Evolutionary conservation across 1,140 invertebrate genomes (phyloP).

Genomic region (Plutomurus gul): DNA sequence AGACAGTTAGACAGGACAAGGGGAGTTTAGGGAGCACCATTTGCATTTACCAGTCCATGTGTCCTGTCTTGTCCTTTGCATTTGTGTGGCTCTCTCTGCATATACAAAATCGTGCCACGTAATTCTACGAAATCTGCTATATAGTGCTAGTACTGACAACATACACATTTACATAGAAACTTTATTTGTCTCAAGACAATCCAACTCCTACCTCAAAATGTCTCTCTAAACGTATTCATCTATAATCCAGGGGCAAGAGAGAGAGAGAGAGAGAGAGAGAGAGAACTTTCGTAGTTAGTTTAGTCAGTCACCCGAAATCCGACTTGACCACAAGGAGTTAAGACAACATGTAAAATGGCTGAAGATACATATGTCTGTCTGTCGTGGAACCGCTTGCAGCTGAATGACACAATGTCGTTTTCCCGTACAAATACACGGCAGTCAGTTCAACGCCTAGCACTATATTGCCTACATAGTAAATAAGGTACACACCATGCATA

Average conservation of each 20-base stretch:
- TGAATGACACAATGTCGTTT: conserved; percentile 23
- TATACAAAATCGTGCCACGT: too few species aligned
- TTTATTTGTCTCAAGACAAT: conserved; percentile 11
- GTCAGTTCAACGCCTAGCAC: too few species aligned
- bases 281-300: too few species aligned
- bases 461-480: too few species aligned
- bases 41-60: not conserved
- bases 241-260: conserved; percentile 2
- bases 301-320: conserved; percentile 16
- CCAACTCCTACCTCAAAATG: not conserved
- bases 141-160: too few species aligned
- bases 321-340: conserved; percentile 20
- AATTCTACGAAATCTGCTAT: too few species aligned
- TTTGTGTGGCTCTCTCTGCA: too few species aligned
- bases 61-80: not conserved
- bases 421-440: too few species aligned
- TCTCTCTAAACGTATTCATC: not conserved
- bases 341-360: conserved; percentile 27
- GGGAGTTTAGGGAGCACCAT: not conserved
- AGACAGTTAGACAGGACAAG: conserved; percentile 1
- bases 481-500: too few species aligned
- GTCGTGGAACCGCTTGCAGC: conserved; percentile 4
- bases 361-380: conserved; percentile 10
- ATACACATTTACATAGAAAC: too few species aligned
- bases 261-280: not conserved